Percentiles rank a stretch among this genome's conserved stretches.
Conservation (phyloP, 2,113 vertebrate genomes). For the Columbina picui region DNA sequence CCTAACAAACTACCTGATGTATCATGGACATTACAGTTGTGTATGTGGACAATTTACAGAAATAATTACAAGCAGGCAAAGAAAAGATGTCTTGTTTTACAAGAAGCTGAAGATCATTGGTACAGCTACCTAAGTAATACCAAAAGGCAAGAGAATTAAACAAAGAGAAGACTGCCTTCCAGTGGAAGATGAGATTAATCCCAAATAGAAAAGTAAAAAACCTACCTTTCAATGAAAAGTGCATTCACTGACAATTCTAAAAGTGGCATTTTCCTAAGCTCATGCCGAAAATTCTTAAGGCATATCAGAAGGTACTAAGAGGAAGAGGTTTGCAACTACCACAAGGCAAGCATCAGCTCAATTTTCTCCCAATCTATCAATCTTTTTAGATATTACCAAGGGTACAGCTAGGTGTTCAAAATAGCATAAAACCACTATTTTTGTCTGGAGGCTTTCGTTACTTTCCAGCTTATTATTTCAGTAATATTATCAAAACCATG, state of each 20-base stretch:
- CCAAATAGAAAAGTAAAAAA: neutral
- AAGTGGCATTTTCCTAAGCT: slow-evolving; percentile 3
- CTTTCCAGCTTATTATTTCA: slow-evolving; percentile 63
- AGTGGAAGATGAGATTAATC: neutral
- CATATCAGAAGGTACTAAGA: neutral
- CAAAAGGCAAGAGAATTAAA: neutral
- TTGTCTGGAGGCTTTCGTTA: slow-evolving; percentile 12
- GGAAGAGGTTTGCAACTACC: neutral
- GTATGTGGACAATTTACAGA: neutral
- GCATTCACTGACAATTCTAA: neutral
- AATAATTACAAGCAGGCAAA: neutral
- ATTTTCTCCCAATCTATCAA: neutral
- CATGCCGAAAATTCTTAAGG: neutral
- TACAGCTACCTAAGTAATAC: neutral
- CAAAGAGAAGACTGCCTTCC: slow-evolving; percentile 37
- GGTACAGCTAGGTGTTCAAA: neutral
- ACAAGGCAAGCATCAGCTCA: neutral
- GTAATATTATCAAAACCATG: slow-evolving; percentile 59
- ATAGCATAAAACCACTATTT: neutral
- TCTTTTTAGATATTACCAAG: neutral
- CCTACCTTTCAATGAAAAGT: neutral
- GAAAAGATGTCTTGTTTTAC: neutral
- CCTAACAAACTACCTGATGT: neutral
- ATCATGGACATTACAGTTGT: neutral
- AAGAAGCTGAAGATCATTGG: neutral